phyloP scores from a whole-genome alignment of 2,888 invertebrate genomes.

The Encarsia formosa region DNA sequence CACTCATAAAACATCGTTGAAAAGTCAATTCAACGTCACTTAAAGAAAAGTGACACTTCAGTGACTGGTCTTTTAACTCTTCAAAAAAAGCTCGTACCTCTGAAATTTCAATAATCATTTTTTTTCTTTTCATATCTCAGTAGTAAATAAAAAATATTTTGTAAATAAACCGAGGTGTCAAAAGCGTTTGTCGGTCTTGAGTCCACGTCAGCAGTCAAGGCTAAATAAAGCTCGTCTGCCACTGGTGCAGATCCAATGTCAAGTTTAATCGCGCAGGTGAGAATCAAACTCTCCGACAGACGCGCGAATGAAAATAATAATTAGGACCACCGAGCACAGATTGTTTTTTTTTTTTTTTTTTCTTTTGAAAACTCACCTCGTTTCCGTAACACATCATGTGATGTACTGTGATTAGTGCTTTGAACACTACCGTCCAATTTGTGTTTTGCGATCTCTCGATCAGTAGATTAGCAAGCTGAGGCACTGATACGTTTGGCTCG shows the following conservation, averaged over 20 bases:
- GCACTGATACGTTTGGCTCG: constrained; percentile 99
- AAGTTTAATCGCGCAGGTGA: constrained; percentile 27
- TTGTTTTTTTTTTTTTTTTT: too few relatives aligned
- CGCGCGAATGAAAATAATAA: constrained; percentile 17
- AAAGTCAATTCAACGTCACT: too few relatives aligned
- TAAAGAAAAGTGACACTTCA: too few relatives aligned
- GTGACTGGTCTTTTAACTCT: too few relatives aligned
- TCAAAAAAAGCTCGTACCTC: too few relatives aligned
- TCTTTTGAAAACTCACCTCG: constrained; percentile 74
- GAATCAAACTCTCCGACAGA: background rate
- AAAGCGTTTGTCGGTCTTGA: background rate
- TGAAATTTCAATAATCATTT: too few relatives aligned
- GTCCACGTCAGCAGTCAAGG: constrained; percentile 8
- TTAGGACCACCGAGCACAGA: too few relatives aligned
- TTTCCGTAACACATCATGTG: constrained; percentile 99
- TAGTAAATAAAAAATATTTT: too few relatives aligned
- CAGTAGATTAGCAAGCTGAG: constrained; percentile 95
- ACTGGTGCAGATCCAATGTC: constrained; percentile 30
- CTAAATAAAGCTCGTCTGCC: constrained; percentile 21
- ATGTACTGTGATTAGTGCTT: constrained; percentile 95
- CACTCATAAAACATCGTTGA: too few relatives aligned
- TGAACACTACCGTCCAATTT: constrained; percentile 99
- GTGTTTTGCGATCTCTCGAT: constrained; percentile 97
- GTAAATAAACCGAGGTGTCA: background rate
- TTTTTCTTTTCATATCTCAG: too few relatives aligned